Evolutionary conservation across 2,888 invertebrate species (phyloP).

Genomic region (Caenorhabditis sp.): DNA sequence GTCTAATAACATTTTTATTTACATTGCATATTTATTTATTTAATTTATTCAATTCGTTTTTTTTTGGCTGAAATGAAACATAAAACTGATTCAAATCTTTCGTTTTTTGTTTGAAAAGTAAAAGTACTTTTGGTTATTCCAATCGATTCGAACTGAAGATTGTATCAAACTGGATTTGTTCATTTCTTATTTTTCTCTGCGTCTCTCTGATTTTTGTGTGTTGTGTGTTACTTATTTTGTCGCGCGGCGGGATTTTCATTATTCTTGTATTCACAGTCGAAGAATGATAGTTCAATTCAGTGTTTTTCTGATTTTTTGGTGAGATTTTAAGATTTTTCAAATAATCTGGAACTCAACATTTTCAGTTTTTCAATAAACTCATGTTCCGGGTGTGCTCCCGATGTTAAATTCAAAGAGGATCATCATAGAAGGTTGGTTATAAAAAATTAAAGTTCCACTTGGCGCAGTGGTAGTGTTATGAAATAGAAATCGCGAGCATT

Average conservation of each 20-base stretch:
- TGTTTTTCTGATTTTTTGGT: no score
- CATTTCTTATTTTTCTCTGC: conserved; percentile 8
- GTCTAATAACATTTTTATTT: neutral
- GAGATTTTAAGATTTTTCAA: no score
- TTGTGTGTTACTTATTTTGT: no score
- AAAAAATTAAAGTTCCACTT: no score
- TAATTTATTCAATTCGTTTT: no score
- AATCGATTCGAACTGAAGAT: conserved; percentile 11
- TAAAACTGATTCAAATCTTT: neutral
- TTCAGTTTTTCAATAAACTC: neutral
- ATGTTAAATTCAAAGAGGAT: conserved; percentile 40
- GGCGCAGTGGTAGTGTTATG: no score
- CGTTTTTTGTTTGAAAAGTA: no score
- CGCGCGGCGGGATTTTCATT: neutral
- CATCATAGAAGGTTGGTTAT: conserved; percentile 37
- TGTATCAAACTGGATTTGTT: conserved; percentile 16
- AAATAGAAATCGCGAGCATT: no score
- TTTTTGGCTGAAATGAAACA: neutral
- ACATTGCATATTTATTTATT: neutral
- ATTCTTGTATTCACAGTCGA: conserved; percentile 5
- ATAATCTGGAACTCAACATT: neutral
- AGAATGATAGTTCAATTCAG: no score
- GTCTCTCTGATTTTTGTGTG: conserved; percentile 8
- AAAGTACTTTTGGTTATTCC: neutral
- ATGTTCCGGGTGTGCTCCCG: conserved; percentile 15